Base-by-base conservation (phyloP, 2,888 invertebrate genomes). In the Volucella zonaria region DNA sequence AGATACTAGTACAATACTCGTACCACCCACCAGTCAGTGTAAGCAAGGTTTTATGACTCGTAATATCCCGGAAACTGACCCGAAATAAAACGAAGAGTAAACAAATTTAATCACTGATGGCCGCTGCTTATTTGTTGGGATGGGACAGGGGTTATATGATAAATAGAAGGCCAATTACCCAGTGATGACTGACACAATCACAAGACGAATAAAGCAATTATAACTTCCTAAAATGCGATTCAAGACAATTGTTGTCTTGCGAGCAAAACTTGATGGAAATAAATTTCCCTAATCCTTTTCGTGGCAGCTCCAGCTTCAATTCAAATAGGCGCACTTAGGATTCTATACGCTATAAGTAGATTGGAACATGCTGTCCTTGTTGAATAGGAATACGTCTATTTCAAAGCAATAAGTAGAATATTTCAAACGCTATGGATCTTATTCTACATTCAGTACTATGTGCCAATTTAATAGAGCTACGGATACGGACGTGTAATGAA, bases 141-240 rank as follows among this genome's bases (percentile, higher is more conserved):
- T 42, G 8, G 40, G 1, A 23, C 14, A 58, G 52, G 38, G 15
- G 49, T 42, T n/a, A 23, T 18, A 64, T 58, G 43, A 40, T 59
- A 59, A 68, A 68, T 9, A 67, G 61, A 68, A 61, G 56, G 49
- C 62, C 70, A 78, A 78, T 70, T 68, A 70, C 58, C 15, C 43
- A 8, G 38, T 47, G 68, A 70, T 62, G 62, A 70, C 70, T 10
- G 10, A 40, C 52, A 9, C 61, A n/a, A 14, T 15, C 8, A 11
- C 67, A 66, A 38, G 64, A 43, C 52, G 74, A 79, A 79, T 80
- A 68, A 74, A 74, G 74, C 54, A 80, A 80, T 80, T 80, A 80
- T 67, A 80, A 74, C 61, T 74, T 79, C 62, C 62, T 38, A 49
- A 67, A 67, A 71, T 23, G 6, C 31, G 0, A 3, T 31, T 31